These are phyloP conservation scores for Anolis carolinensis DNA, from an alignment of 2,113 vertebrate species.

Conservation along the genomic window DNA sequence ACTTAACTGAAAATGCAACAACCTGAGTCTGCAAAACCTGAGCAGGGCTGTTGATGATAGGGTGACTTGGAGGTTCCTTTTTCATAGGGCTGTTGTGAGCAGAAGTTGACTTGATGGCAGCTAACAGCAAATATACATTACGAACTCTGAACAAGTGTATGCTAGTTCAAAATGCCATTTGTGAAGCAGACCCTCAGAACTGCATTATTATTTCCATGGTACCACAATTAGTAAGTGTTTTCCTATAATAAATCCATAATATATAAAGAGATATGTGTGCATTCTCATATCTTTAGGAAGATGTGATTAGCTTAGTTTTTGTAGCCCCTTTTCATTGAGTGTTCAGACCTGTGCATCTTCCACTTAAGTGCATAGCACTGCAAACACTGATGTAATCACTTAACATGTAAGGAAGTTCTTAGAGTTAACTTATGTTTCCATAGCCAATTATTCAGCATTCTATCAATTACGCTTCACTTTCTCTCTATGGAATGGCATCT, in stretches of 20 bases:
- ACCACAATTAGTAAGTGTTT: not conserved
- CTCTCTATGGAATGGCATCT: not conserved
- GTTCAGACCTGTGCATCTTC: not conserved
- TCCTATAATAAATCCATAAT: not conserved
- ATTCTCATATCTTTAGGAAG: not conserved
- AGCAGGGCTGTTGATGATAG: no score
- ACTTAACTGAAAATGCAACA: no score
- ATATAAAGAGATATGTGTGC: not conserved
- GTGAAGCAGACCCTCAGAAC: not conserved
- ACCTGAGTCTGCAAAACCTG: no score
- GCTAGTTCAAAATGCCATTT: not conserved
- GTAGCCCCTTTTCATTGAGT: not conserved
- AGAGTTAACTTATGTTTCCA: not conserved
- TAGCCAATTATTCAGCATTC: not conserved
- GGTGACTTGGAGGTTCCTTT: no score
- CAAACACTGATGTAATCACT: not conserved
- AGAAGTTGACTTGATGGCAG: not conserved
- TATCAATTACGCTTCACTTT: not conserved
- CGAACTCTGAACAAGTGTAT: not conserved
- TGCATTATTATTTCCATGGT: not conserved
- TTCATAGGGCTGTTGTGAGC: no score
- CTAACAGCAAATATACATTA: no score
- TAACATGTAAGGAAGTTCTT: not conserved
- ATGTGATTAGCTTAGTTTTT: not conserved
- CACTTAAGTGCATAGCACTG: not conserved